Base-by-base conservation (phyloP, 2,888 invertebrate genomes). In the Chalcis sispes region DNA sequence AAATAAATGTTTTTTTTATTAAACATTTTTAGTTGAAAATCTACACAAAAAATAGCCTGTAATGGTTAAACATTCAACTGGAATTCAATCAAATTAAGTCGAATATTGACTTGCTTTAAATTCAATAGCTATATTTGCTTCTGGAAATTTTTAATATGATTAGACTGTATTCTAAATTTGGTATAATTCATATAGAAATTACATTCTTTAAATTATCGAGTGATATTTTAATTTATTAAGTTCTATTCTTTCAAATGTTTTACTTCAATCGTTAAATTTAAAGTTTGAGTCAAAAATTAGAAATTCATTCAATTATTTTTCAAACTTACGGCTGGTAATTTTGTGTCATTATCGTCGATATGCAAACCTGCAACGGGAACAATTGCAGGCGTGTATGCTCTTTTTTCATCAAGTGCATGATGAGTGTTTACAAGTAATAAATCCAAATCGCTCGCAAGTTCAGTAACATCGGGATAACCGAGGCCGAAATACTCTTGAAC, bases 351-450 rank as follows among this genome's bases (percentile, higher is more conserved):
- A 2, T 84, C 80, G 0, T 50, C 75, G 10, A 86, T 69, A 54
- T 91, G 92, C 64, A 91, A 82, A 0, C 92, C 92, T 1, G 91
- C 92, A 71, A 92, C 83, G 82, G 92, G 91, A 56, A 92, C 83
- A 15, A 92, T 85, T 58, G 89, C 89, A 0, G 90, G 88, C 0
- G 90, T 89, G 62, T 88, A 79, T 1, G 91, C 88, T 56, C 89
- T 89, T 0, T 90, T 86, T 0, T 91, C 91, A 70, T 89, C 90
- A 23, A 92, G 75, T 4, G 90, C 89, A 77, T 89, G 90, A 83
- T 91, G 91, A 15, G 90, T 90, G 80, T 92, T 92, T 0, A 91
- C 87, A 73, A 91, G 86, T 48, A 90, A 79, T 1, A 89, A 27
- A 2, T 83, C 74, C 65, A 89, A 46, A 65, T 89, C 87, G 13